Evolutionary conservation across 2,888 invertebrate species (phyloP), one percentile per base, ranked within the genome.

Genomic region (Prionchulus punctatus): DNA sequence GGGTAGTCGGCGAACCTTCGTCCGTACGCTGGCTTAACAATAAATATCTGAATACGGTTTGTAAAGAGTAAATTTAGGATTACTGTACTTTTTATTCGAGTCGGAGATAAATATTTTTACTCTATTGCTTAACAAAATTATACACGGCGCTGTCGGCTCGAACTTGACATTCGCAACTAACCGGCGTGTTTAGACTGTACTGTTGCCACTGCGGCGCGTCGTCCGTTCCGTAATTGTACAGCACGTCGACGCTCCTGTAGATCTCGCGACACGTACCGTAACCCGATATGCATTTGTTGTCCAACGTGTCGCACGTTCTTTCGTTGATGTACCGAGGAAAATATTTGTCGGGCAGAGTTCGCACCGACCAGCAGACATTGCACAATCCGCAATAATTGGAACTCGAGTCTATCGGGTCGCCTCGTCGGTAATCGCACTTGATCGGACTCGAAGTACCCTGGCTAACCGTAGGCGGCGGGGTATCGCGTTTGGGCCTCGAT

Each of bases 141-240:
- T 28, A 7, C 30, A 26, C 7, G 28, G 50, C 50, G 15, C 28
- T 28, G 30, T 30, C 50, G 12, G 12, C 4, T 49, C 3, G 50
- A 7, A 49, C 50, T 28, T 49, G 50, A 23, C 50, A 49, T 30
- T 49, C 50, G 30, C 50, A 49, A 12, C 28, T 21, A 12, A 49
- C 30, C 23, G 50, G 50, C 30, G 50, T 28, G 21, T 49, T 49
- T 3, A 49, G 4, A 30, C 15, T 49, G 30, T 49, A 49, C 28
- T 49, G 50, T 23, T 7, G 7, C 50, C 50, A 49, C 12, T 26
- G 3, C 21, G 50, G 50, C 28, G 7, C 23, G 12, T 26, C 50
- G 26, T 28, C 28, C 7, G 28, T 49, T 7, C 28, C 50, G 21
- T 26, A 7, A 28, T 49, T 49, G 28, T 49, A 12, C 28, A 49